Conservation (phyloP, 2,888 invertebrate species). For the Hylaea fasciaria region DNA sequence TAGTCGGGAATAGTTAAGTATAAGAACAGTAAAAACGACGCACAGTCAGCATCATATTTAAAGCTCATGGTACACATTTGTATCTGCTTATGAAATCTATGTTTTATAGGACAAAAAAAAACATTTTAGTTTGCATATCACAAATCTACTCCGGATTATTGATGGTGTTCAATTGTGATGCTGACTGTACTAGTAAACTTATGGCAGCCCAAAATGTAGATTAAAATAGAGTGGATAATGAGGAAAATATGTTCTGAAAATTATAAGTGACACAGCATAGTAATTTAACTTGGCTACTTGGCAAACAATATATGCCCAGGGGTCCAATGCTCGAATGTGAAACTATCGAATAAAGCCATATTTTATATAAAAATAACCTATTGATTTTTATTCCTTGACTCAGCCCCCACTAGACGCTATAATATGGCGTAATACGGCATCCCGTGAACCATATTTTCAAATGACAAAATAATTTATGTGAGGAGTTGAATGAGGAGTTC, state of each 20-base stretch:
- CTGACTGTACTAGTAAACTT: constrained; percentile 16
- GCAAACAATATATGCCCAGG: too few relatives aligned
- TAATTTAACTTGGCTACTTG: too few relatives aligned
- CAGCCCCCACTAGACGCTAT: too few relatives aligned
- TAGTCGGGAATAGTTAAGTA: constrained; percentile 18
- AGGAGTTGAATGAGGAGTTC: too few relatives aligned
- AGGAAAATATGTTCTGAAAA: not conserved
- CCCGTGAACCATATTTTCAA: too few relatives aligned
- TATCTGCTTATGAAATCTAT: not conserved
- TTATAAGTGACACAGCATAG: too few relatives aligned
- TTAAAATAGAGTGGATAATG: not conserved
- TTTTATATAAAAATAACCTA: not conserved
- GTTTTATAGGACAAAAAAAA: too few relatives aligned
- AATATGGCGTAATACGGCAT: too few relatives aligned
- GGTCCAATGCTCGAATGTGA: not conserved
- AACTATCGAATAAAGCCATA: not conserved
- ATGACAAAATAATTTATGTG: too few relatives aligned
- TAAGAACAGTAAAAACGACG: constrained; percentile 4
- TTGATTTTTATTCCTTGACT: too few relatives aligned
- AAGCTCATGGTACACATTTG: not conserved
- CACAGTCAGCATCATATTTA: constrained; percentile 12
- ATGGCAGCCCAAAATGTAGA: constrained; percentile 29
- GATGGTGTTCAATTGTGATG: not conserved
- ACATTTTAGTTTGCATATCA: too few relatives aligned
- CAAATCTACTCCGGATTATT: too few relatives aligned